Percentiles rank a stretch among this genome's conserved stretches.
These are phyloP conservation scores for Pseudomyrmex cubaensis DNA, from an alignment of 1,140 invertebrate species.

Conservation along the genomic window DNA sequence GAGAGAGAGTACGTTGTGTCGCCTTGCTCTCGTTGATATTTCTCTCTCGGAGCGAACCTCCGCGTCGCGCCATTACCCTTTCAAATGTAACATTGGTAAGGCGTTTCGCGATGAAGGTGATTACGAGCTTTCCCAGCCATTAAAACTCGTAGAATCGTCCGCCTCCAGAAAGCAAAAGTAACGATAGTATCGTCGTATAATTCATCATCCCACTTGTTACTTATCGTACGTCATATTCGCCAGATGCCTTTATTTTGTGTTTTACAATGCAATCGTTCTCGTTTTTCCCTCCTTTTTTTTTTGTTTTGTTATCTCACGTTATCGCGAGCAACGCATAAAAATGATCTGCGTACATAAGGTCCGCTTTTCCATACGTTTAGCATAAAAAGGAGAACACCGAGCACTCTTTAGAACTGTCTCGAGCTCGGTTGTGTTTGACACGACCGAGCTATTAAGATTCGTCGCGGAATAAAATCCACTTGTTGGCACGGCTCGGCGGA, in stretches of 20 bases:
- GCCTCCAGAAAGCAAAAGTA: conserved; percentile 56
- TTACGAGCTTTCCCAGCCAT: conserved; percentile 58
- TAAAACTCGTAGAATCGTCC: conserved; percentile 45
- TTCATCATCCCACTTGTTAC: conserved; percentile 53
- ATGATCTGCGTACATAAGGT: background rate
- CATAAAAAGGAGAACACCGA: background rate
- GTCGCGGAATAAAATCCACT: background rate
- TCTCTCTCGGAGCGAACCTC: conserved; percentile 39
- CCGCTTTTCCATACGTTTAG: too few species aligned
- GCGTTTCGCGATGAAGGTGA: conserved; percentile 59
- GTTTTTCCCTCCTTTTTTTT: background rate
- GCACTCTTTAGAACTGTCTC: background rate
- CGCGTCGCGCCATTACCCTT: conserved; percentile 46
- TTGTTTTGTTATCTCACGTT: background rate
- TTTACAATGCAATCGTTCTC: conserved; percentile 16
- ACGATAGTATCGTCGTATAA: conserved; percentile 52
- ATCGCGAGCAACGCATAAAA: background rate
- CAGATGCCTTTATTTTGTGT: conserved; percentile 39
- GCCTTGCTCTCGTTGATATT: conserved; percentile 46
- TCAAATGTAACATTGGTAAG: conserved; percentile 61
- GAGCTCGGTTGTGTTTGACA: conserved; percentile 7
- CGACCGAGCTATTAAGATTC: background rate
- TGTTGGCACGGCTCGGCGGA: conserved; percentile 22
- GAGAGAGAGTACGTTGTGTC: conserved; percentile 7
- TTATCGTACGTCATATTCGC: conserved; percentile 40